Conservation (phyloP, 2,797 vertebrate genomes). For the Mastacembelus armatus region DNA sequence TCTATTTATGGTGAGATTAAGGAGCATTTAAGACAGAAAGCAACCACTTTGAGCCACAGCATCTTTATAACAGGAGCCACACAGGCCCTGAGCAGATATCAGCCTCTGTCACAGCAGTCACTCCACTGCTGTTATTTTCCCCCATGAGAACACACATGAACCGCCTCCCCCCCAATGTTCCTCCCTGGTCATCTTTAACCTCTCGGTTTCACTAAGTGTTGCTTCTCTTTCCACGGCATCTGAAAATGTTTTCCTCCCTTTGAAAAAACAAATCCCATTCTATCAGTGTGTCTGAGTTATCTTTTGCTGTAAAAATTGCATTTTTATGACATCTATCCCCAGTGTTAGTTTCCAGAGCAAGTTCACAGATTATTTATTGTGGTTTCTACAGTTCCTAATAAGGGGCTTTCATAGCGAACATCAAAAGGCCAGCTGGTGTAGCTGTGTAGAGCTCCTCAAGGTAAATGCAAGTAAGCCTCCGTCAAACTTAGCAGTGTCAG, state of each 20-base stretch:
- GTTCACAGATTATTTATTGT: constrained; percentile 59
- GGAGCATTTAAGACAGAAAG: constrained; percentile 72
- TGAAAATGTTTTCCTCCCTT: neutral
- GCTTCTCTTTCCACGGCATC: neutral
- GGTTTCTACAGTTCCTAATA: constrained; percentile 62
- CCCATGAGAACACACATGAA: constrained; percentile 25
- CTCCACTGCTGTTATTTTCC: constrained; percentile 69
- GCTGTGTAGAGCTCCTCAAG: constrained; percentile 56
- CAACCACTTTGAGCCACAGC: constrained; percentile 62
- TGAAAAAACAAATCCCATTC: neutral
- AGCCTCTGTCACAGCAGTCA: constrained; percentile 73
- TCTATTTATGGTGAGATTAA: constrained; percentile 73
- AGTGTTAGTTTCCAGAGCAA: constrained; percentile 25
- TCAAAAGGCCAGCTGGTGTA: constrained; percentile 62
- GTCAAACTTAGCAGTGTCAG: constrained; percentile 59
- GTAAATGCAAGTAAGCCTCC: constrained; percentile 47
- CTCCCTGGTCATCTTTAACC: constrained; percentile 38
- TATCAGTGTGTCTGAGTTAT: neutral
- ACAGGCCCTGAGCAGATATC: constrained; percentile 73
- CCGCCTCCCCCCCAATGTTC: too few relatives aligned
- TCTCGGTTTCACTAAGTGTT: neutral
- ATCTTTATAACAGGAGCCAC: constrained; percentile 71
- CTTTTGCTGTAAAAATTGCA: constrained; percentile 20
- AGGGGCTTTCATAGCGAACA: constrained; percentile 56
- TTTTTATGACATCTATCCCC: constrained; percentile 36